A percentile compares a stretch with the other conserved stretches of the same genome.
Evolutionary conservation across 2,888 invertebrate species (phyloP).

Genomic region (Drosophila phalerata): DNA sequence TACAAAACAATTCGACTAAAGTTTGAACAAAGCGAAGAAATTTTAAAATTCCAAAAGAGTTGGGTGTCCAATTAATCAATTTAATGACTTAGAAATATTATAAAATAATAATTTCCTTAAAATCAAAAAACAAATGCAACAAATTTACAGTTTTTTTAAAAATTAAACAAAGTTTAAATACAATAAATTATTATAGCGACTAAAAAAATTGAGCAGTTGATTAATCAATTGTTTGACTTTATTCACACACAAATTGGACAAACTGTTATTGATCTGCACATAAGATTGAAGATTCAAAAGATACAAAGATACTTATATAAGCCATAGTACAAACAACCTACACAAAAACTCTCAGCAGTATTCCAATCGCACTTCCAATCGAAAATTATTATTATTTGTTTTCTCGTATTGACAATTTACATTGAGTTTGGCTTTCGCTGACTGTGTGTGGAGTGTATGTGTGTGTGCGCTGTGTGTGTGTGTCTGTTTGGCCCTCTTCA

Average conservation of each 20-base stretch:
- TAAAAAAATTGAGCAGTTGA: neutral
- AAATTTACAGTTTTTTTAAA: no score
- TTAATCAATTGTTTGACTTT: constrained; percentile 6
- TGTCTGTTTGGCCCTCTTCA: constrained; percentile 13
- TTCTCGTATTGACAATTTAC: constrained; percentile 55
- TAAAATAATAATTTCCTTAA: no score
- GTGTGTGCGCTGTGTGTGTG: constrained; percentile 1
- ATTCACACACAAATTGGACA: constrained; percentile 18
- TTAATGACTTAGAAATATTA: neutral
- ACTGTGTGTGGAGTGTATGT: neutral
- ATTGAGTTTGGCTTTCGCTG: constrained; percentile 47
- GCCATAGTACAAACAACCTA: constrained; percentile 4
- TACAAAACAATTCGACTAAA: neutral
- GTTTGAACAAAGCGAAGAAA: neutral
- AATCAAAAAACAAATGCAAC: no score
- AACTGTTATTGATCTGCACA: constrained; percentile 20
- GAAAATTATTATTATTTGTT: constrained; percentile 34
- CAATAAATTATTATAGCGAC: no score
- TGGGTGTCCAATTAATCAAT: neutral
- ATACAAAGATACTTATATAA: constrained; percentile 9
- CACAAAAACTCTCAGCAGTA: constrained; percentile 7
- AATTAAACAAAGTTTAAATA: no score
- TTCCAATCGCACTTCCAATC: constrained; percentile 24
- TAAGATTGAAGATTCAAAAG: constrained; percentile 12
- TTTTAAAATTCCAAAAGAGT: neutral